Percentiles rank a stretch among this genome's conserved stretches.
phyloP scores from a whole-genome alignment of 92 coral and sea anemone species.

The Siderastrea siderea region DNA sequence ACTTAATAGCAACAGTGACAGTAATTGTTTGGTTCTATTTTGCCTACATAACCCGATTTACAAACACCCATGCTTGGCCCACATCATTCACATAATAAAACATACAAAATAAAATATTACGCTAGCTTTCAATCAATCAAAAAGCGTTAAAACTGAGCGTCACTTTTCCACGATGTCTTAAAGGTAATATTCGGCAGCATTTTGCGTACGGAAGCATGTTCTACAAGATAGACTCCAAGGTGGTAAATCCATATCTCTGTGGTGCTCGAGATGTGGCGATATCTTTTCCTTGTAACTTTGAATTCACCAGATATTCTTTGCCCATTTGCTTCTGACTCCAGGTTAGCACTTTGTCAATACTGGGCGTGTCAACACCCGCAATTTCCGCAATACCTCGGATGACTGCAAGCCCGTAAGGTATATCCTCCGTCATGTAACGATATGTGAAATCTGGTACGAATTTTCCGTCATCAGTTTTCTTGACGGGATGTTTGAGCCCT shows the following conservation, averaged over 20 bases:
- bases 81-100: too few relatives aligned
- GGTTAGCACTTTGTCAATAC: constrained; percentile 56
- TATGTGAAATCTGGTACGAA: constrained; percentile 58
- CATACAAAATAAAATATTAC: too few relatives aligned
- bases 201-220: background rate
- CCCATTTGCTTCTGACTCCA: constrained; percentile 63
- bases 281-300: constrained; percentile 64
- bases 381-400: constrained; percentile 77
- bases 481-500: constrained; percentile 68
- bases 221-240: constrained; percentile 52
- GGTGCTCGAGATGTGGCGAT: constrained; percentile 70
- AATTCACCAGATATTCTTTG: constrained; percentile 67
- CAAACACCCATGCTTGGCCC: too few relatives aligned
- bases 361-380: constrained; percentile 44
- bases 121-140: too few relatives aligned
- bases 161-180: too few relatives aligned
- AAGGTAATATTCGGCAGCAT: too few relatives aligned
- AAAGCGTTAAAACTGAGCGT: too few relatives aligned
- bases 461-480: constrained; percentile 52
- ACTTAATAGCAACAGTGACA: too few relatives aligned
- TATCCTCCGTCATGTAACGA: constrained; percentile 71
- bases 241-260: constrained; percentile 65
- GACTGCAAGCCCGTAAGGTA: constrained; percentile 66
- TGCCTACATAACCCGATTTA: too few relatives aligned
- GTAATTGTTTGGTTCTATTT: too few relatives aligned